A percentile compares a stretch with the other conserved stretches of the same genome.
Evolutionary conservation across 1,140 invertebrate genomes (phyloP).

Genomic region (Drosophila lowei): DNA sequence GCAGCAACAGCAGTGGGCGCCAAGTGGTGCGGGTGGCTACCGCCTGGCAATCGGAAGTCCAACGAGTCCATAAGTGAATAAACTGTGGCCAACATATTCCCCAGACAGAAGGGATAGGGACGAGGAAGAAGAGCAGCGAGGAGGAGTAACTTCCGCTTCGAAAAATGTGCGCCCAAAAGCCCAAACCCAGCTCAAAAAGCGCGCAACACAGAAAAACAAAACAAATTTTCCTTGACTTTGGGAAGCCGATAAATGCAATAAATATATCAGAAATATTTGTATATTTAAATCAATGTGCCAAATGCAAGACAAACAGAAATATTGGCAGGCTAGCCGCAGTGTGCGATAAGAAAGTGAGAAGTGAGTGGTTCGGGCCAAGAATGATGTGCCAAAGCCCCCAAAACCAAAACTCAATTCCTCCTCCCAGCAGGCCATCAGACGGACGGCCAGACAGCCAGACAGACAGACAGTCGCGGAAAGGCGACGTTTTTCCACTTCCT

Average conservation of each 20-base stretch:
- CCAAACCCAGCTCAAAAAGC: constrained; percentile 30
- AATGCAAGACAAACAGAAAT: constrained; percentile 70
- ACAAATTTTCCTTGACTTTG: constrained; percentile 58
- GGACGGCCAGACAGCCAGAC: constrained; percentile 14
- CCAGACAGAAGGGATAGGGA: constrained; percentile 5
- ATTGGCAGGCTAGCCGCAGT: constrained; percentile 65
- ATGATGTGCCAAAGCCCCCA: constrained; percentile 9
- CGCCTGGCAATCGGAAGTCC: constrained; percentile 64
- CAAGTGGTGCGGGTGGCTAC: constrained; percentile 7
- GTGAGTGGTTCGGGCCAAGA: constrained; percentile 12
- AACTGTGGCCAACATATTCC: constrained; percentile 66
- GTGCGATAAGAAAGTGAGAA: constrained; percentile 49
- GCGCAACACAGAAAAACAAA: constrained; percentile 29
- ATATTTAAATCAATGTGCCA: constrained; percentile 74
- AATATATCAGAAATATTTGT: constrained; percentile 62
- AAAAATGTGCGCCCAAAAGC: constrained; percentile 13
- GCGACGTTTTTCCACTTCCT: constrained; percentile 66
- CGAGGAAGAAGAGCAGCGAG: constrained; percentile 7
- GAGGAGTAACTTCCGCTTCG: constrained; percentile 57
- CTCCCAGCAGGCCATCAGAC: background rate
- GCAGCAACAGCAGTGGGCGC: background rate
- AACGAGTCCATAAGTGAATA: constrained; percentile 73
- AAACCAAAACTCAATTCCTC: background rate
- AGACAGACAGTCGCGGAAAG: constrained; percentile 58
- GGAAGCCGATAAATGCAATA: constrained; percentile 56